Evolutionary conservation across 2,797 vertebrate species (phyloP).

Genomic region (Pseudotriccus pelzelni): DNA sequence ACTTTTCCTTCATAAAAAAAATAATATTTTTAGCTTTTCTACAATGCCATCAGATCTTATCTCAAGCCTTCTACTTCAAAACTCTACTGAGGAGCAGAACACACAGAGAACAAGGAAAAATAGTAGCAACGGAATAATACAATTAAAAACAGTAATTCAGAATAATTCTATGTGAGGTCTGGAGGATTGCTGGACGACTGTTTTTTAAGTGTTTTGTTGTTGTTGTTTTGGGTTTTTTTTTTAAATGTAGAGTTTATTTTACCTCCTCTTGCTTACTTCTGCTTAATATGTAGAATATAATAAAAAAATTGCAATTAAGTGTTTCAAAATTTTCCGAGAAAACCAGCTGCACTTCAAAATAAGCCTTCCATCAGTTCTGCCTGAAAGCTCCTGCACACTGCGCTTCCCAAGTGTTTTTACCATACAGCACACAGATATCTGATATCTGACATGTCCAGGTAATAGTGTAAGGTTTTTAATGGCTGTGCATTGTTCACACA

Average conservation of each 20-base stretch:
- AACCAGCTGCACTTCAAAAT: neutral
- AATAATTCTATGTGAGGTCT: neutral
- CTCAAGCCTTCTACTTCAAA: neutral
- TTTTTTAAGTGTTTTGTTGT: fast-evolving
- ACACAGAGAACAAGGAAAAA: neutral
- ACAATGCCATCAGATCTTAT: neutral
- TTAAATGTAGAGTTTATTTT: neutral
- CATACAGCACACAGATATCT: neutral
- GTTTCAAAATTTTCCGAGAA: neutral
- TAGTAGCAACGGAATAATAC: neutral
- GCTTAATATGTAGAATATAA: neutral
- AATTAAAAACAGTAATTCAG: neutral
- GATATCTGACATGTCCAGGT: neutral
- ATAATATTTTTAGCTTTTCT: neutral
- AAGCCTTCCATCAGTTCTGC: neutral
- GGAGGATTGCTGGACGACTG: neutral
- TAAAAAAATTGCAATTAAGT: neutral
- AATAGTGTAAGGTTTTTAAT: neutral
- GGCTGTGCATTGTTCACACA: neutral
- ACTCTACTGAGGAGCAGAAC: neutral
- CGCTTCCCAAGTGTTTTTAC: neutral
- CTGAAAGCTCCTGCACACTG: neutral
- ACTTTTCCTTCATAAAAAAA: neutral
- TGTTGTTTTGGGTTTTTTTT: neutral
- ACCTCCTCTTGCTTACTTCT: neutral